Evolutionary conservation across 2,888 invertebrate species (phyloP).

Genomic region (Stenotaenia linearis): DNA sequence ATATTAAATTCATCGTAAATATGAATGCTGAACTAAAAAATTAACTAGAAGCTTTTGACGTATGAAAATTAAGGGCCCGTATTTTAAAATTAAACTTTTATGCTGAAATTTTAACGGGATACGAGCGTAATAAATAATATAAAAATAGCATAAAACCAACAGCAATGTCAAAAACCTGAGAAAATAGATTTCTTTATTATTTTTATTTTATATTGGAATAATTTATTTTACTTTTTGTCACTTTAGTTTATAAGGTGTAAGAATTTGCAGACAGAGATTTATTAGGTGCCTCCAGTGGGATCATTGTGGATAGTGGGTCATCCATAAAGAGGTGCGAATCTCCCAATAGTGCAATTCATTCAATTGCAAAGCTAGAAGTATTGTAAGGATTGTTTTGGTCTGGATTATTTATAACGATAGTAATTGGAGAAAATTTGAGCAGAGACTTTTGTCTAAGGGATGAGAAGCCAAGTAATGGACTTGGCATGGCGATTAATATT

Average conservation of each 20-base stretch:
- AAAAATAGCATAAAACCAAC: no score
- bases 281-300: neutral
- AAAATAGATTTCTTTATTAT: no score
- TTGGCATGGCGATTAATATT: neutral
- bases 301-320: constrained; percentile 1
- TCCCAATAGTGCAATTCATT: constrained; percentile 7
- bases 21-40: no score
- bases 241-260: neutral
- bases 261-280: neutral
- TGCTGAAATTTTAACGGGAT: no score
- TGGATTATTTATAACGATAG: neutral
- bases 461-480: neutral
- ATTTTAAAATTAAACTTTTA: no score
- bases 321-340: neutral
- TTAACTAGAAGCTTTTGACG: no score
- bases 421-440: neutral
- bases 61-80: no score
- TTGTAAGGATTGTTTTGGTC: neutral
- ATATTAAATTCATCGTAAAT: no score
- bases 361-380: constrained; percentile 1
- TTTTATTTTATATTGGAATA: neutral
- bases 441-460: neutral
- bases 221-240: neutral
- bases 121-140: no score
- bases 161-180: no score